Evolutionary conservation across 2,113 vertebrate genomes (phyloP), one percentile per base, ranked within the genome.

Genomic region (Uropsilus gracilis): DNA sequence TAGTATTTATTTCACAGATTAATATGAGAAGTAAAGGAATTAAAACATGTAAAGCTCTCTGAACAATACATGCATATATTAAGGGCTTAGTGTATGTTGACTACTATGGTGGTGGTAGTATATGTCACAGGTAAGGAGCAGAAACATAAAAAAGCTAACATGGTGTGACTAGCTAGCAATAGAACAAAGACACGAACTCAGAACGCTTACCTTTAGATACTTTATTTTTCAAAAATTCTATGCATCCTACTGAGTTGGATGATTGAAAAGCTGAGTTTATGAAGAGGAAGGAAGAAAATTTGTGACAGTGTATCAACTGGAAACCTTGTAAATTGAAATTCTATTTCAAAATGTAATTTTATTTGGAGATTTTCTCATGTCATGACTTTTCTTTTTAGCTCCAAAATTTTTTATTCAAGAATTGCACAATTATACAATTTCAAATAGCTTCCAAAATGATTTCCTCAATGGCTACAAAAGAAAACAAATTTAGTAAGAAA

Each of bases 401-500:
- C 97, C 98, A 97, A 97, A 98, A 98, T 97, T 37, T 96, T 98
- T 98, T 98, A 98, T 98, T 98, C 96, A 94, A 97, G 97, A 98
- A 97, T 98, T 98, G 97, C 97, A 98, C 95, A 96, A 26, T 97
- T 97, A 97, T 96, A 98, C 95, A 96, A 26, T 97, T 97, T 97
- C 96, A 98, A 98, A 98, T 97, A 98, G 98, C 98, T 98, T 99
- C 98, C 98, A 99, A 99, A 99, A 99, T 99, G 98, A 98, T 98
- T 98, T 98, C 97, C 98, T 98, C 97, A 96, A 98, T 98, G 98
- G 98, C 99, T 99, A 99, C 97, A 99, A 99, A 99, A 98, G 96
- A 98, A 99, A 98, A 96, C 97, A 97, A 98, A 96, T 99, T 99
- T 98, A 98, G 98, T 99, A 99, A 98, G 99, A 99, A 99, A 99